Conservation (phyloP, 2,888 invertebrate species). For the Pseudococcus jackbeardsleyi region DNA sequence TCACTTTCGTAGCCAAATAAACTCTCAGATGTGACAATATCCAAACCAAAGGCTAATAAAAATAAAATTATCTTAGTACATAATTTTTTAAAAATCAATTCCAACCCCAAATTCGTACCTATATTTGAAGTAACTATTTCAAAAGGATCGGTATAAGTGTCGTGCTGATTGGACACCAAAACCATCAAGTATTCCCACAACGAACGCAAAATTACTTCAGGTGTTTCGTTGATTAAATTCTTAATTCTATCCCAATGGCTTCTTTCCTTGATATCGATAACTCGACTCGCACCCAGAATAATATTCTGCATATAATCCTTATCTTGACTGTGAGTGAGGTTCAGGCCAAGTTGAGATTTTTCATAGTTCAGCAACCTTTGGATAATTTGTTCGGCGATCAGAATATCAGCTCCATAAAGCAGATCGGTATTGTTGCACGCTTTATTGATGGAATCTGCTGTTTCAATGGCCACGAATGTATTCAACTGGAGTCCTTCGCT, state of each 20-base stretch:
- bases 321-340: constrained; percentile 95
- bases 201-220: constrained; percentile 80
- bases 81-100: background rate
- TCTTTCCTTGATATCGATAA: constrained; percentile 73
- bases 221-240: constrained; percentile 79
- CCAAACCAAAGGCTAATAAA: constrained; percentile 84
- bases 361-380: constrained; percentile 85
- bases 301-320: constrained; percentile 83
- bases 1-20: constrained; percentile 83
- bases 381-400: constrained; percentile 85
- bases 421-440: constrained; percentile 77
- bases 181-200: constrained; percentile 87
- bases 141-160: constrained; percentile 94
- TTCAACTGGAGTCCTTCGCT: constrained; percentile 82
- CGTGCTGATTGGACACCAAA: constrained; percentile 86
- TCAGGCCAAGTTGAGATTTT: constrained; percentile 84
- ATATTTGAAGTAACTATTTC: constrained; percentile 89
- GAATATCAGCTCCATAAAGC: constrained; percentile 89
- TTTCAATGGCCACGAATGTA: constrained; percentile 88
- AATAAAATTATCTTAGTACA: constrained; percentile 65
- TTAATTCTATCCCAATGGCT: constrained; percentile 84
- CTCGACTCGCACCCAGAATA: constrained; percentile 66
- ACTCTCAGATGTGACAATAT: constrained; percentile 89
- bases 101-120: constrained; percentile 72
- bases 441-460: constrained; percentile 81